Conservation (phyloP, 2,113 vertebrate genomes). For the Neogobius melanostomus region DNA sequence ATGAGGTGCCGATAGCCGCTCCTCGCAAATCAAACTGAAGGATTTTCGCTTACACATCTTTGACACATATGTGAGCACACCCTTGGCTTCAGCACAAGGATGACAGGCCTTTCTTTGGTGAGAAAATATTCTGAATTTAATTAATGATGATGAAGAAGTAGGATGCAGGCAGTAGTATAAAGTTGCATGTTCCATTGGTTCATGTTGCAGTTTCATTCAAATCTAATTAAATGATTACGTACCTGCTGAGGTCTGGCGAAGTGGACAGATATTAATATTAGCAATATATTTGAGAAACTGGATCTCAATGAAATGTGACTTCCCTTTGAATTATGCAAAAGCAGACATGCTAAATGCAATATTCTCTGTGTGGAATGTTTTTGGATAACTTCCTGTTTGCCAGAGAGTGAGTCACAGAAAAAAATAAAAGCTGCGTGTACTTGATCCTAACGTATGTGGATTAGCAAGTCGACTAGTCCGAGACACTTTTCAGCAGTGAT, state of each 20-base stretch:
- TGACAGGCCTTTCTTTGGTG: constrained; percentile 6
- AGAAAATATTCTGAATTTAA: constrained; percentile 6
- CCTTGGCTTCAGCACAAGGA: neutral
- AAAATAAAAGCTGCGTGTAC: no score
- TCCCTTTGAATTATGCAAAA: no score
- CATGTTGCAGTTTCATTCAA: constrained; percentile 13
- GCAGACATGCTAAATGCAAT: no score
- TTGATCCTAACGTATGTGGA: no score
- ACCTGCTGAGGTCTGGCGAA: neutral
- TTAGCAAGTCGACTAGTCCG: no score
- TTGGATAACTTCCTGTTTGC: no score
- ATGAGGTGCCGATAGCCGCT: constrained; percentile 43
- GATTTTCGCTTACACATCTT: constrained; percentile 19
- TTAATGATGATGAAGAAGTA: constrained; percentile 11
- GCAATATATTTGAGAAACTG: neutral
- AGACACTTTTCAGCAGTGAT: no score
- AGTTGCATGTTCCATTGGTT: constrained; percentile 3
- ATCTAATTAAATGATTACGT: constrained; percentile 6
- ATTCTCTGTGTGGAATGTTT: no score
- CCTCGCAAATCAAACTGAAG: constrained; percentile 26
- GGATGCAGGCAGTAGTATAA: constrained; percentile 11
- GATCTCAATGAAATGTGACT: neutral
- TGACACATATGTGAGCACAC: constrained; percentile 22
- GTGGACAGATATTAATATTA: neutral
- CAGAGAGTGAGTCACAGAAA: no score